Conservation (phyloP, 64 coral and sea anemone genomes). For the Catalaphyllia jardinei region DNA sequence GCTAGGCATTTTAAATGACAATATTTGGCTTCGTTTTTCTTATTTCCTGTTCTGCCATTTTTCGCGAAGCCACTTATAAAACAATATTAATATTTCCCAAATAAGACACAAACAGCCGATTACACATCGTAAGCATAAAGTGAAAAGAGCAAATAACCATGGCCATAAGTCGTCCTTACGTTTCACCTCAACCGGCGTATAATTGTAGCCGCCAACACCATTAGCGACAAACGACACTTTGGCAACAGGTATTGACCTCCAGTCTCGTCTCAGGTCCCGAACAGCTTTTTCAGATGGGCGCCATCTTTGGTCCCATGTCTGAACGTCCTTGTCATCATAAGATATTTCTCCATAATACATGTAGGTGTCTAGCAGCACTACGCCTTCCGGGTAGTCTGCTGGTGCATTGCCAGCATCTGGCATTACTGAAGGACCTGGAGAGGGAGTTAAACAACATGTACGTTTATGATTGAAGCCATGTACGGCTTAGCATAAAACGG, state of each 20-base stretch:
- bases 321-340: neutral
- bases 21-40: too few relatives aligned
- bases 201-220: neutral
- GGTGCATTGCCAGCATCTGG: neutral
- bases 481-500: too few relatives aligned
- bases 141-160: neutral
- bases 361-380: neutral
- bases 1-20: too few relatives aligned
- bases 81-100: neutral
- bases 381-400: neutral
- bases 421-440: too few relatives aligned
- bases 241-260: neutral
- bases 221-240: neutral
- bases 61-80: neutral
- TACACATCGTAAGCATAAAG: too few relatives aligned
- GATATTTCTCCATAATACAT: neutral
- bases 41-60: neutral
- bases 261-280: neutral
- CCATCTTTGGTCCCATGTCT: neutral
- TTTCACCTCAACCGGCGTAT: neutral
- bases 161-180: too few relatives aligned
- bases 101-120: neutral
- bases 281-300: neutral
- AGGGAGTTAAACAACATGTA: too few relatives aligned
- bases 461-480: too few relatives aligned